Conservation (phyloP, 2,888 invertebrate species). For the Trachelus iudaicus region DNA sequence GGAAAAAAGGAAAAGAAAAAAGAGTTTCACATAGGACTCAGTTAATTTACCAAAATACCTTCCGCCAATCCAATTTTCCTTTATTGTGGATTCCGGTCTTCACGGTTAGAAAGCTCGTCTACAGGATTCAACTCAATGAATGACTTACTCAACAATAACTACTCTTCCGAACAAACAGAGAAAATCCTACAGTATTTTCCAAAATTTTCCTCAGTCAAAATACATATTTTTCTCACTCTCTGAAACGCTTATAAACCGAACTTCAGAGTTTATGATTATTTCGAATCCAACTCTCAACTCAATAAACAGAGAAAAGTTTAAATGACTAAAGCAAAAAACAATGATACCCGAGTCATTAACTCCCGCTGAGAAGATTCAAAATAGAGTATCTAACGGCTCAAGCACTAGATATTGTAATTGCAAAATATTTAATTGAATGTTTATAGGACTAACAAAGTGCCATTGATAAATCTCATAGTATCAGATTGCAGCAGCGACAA, state of each 20-base stretch:
- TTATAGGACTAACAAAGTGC: not conserved
- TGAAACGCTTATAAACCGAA: too few relatives aligned
- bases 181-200: too few relatives aligned
- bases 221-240: too few relatives aligned
- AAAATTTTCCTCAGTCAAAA: not conserved
- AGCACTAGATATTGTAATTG: not conserved
- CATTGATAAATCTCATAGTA: not conserved
- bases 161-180: too few relatives aligned
- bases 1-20: slow-evolving; percentile 2
- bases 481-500: slow-evolving; percentile 6
- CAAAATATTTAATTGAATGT: not conserved
- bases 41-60: slow-evolving; percentile 42
- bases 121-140: not conserved
- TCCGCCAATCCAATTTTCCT: slow-evolving; percentile 12
- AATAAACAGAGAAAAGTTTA: too few relatives aligned
- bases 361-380: not conserved
- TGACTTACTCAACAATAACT: not conserved
- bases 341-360: not conserved
- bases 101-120: not conserved
- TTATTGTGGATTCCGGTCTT: not conserved
- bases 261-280: too few relatives aligned
- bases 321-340: not conserved
- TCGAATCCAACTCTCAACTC: too few relatives aligned
- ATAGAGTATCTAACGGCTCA: not conserved
- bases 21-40: not conserved